Evolutionary conservation across 2,888 invertebrate genomes (phyloP).

Genomic region (Cerastoderma edule): DNA sequence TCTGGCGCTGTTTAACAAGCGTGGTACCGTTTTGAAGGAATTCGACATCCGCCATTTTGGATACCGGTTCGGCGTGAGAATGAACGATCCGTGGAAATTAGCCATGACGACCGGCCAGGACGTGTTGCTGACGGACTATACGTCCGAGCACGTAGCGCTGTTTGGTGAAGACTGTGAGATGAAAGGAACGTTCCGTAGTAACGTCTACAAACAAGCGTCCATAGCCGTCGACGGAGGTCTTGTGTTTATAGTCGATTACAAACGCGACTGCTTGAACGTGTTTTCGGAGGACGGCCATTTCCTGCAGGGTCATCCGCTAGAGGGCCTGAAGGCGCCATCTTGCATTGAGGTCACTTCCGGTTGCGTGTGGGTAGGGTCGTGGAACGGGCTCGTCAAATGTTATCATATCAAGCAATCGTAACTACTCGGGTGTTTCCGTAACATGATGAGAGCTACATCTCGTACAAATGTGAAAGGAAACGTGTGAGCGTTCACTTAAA

Average conservation of each 20-base stretch:
- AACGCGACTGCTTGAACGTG: constrained; percentile 44
- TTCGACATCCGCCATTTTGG: constrained; percentile 53
- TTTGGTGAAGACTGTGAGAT: constrained; percentile 53
- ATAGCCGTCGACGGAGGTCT: constrained; percentile 47
- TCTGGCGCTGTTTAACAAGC: constrained; percentile 43
- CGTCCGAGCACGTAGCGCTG: constrained; percentile 47
- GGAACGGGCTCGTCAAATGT: constrained; percentile 47
- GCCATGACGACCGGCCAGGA: constrained; percentile 41
- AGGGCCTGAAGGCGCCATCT: constrained; percentile 50
- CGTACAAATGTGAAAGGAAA: too few species aligned
- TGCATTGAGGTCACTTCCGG: constrained; percentile 48
- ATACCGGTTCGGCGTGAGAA: constrained; percentile 48
- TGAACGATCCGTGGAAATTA: constrained; percentile 57
- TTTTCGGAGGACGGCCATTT: constrained; percentile 51
- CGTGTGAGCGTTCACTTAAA: too few species aligned
- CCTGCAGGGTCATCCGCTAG: constrained; percentile 43
- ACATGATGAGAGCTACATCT: too few species aligned
- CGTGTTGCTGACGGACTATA: constrained; percentile 43
- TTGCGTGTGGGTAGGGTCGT: constrained; percentile 51
- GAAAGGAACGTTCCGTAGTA: constrained; percentile 43
- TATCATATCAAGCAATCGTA: constrained; percentile 22
- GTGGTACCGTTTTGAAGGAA: constrained; percentile 47
- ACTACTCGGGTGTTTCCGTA: too few species aligned
- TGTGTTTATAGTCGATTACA: constrained; percentile 51
- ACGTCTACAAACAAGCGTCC: constrained; percentile 44